A percentile compares a stretch with the other conserved stretches of the same genome.
phyloP scores from a whole-genome alignment of 2,113 vertebrate genomes.

The Takifugu bimaculatus region DNA sequence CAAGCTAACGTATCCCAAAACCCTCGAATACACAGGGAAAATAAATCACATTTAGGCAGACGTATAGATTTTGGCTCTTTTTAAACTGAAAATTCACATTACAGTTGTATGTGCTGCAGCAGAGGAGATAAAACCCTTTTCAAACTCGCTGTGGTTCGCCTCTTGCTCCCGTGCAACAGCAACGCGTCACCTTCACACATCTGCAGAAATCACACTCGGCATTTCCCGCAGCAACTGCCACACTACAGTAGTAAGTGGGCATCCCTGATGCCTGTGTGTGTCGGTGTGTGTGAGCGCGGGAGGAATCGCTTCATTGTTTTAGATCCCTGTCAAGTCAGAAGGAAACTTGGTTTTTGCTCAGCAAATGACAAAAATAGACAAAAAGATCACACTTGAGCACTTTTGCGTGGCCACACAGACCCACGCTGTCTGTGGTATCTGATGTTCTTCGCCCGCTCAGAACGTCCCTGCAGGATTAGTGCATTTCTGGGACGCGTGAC shows the following conservation, averaged over 20 bases:
- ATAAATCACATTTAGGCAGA: no score
- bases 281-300: neutral
- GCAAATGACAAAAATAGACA: neutral
- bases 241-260: neutral
- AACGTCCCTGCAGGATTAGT: no score
- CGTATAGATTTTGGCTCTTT: neutral
- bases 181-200: conserved; percentile 15
- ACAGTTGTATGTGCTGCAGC: neutral
- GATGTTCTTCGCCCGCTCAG: no score
- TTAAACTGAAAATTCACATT: neutral
- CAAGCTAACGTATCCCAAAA: no score
- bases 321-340: neutral
- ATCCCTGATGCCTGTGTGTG: conserved; percentile 2
- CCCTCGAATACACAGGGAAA: no score
- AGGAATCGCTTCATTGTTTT: neutral
- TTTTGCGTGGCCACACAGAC: no score
- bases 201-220: conserved; percentile 10
- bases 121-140: neutral
- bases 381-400: neutral
- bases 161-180: neutral
- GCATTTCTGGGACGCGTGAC: no score
- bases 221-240: neutral
- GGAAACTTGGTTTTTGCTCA: neutral
- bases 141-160: neutral
- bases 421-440: no score